phyloP scores from a whole-genome alignment of 1,140 invertebrate genomes.

The Oreohelix idahoensis region DNA sequence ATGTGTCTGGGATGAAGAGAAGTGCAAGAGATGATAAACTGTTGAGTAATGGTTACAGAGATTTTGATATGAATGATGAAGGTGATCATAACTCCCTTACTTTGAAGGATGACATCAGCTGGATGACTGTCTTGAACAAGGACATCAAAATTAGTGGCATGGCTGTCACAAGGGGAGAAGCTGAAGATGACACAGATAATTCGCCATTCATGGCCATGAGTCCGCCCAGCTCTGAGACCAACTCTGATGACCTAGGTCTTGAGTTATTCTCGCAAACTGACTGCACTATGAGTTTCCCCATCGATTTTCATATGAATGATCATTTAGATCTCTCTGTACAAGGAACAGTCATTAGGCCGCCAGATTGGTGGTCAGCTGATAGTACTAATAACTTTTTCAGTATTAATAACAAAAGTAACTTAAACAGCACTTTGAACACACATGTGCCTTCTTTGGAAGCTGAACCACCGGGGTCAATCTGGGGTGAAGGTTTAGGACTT shows the following conservation, averaged over 20 bases:
- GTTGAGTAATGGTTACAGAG: conserved; percentile 47
- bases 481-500: conserved; percentile 60
- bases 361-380: conserved; percentile 71
- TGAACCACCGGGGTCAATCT: conserved; percentile 57
- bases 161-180: conserved; percentile 70
- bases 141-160: conserved; percentile 73
- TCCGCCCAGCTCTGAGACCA: conserved; percentile 67
- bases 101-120: conserved; percentile 71
- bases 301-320: conserved; percentile 61
- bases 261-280: conserved; percentile 63
- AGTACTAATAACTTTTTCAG: conserved; percentile 50
- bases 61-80: conserved; percentile 52
- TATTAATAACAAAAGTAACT: conserved; percentile 20
- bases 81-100: conserved; percentile 47
- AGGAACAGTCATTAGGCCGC: conserved; percentile 65
- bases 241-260: conserved; percentile 64
- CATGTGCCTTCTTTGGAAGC: conserved; percentile 58
- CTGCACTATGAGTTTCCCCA: conserved; percentile 50
- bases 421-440: conserved; percentile 58
- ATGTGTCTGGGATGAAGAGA: conserved; percentile 33
- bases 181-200: conserved; percentile 57
- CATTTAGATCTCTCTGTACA: conserved; percentile 68
- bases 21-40: conserved; percentile 43
- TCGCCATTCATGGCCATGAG: conserved; percentile 64
- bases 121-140: conserved; percentile 74